Percentiles rank a stretch among this genome's conserved stretches.
These are phyloP conservation scores for Crotalus tigris DNA, from an alignment of 2,113 vertebrate species.

Conservation along the genomic window DNA sequence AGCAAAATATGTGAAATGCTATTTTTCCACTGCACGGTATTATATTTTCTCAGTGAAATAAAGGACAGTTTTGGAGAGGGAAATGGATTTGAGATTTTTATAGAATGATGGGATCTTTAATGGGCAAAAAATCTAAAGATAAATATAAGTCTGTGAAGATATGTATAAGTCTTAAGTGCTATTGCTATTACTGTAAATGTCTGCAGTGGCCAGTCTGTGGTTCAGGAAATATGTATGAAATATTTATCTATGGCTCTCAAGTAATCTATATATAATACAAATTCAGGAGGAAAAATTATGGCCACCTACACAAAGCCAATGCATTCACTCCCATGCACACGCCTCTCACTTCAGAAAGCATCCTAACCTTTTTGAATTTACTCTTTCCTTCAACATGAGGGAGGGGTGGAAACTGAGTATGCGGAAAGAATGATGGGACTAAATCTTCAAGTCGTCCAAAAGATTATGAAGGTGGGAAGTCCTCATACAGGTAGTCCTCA, in stretches of 20 bases:
- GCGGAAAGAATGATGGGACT: background rate
- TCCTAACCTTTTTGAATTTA: background rate
- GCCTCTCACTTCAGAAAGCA: background rate
- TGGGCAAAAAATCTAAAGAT: background rate
- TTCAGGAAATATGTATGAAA: background rate
- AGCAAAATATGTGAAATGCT: background rate
- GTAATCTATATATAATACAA: background rate
- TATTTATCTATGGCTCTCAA: background rate
- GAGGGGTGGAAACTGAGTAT: background rate
- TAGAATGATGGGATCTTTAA: background rate
- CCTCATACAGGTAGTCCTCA: background rate
- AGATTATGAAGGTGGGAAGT: background rate
- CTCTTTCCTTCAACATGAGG: background rate
- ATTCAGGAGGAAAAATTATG: background rate
- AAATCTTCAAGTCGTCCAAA: background rate
- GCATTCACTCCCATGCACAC: background rate
- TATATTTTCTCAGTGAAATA: background rate
- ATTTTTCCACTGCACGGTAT: background rate
- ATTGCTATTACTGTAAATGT: background rate
- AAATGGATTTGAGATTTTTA: background rate
- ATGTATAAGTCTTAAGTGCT: background rate
- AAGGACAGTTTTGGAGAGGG: background rate
- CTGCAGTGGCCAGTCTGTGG: background rate
- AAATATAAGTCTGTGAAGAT: background rate
- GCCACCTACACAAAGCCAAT: background rate